Evolutionary conservation across 2,888 invertebrate species (phyloP).

Genomic region (Pristionchus exspectatus): DNA sequence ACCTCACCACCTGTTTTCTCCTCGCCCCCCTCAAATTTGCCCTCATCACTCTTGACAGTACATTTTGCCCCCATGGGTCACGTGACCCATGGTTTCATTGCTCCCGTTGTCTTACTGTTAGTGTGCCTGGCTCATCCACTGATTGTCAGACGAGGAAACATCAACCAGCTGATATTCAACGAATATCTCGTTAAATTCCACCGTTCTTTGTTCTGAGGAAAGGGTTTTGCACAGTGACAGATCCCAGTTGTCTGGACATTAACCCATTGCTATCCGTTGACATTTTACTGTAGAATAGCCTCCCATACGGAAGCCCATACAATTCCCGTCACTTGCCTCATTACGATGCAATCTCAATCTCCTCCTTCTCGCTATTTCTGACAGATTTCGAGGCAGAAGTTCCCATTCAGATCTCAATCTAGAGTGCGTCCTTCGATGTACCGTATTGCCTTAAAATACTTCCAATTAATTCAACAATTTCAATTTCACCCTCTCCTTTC

Average conservation of each 20-base stretch:
- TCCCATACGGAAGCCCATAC: not conserved
- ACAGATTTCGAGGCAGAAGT: not conserved
- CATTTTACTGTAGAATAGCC: not conserved
- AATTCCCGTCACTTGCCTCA: not conserved
- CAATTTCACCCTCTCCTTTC: too few relatives aligned
- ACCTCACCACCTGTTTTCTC: not conserved
- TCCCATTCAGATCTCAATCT: not conserved
- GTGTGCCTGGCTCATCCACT: too few relatives aligned
- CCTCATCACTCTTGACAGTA: not conserved
- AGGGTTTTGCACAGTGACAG: too few relatives aligned
- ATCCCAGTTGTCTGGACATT: too few relatives aligned
- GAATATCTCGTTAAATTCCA: too few relatives aligned
- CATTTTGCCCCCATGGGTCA: not conserved
- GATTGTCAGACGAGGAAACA: too few relatives aligned
- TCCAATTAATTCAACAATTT: not conserved
- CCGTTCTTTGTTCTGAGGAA: too few relatives aligned
- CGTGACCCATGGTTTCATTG: not conserved
- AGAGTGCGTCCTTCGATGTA: not conserved
- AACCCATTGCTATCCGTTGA: too few relatives aligned
- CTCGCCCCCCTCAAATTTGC: not conserved
- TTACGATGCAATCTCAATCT: not conserved
- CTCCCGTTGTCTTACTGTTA: too few relatives aligned
- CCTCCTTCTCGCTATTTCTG: not conserved
- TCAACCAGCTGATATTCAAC: too few relatives aligned
- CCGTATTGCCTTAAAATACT: not conserved